Conservation (phyloP, 2,797 vertebrate genomes). For the Mormyrus proboscirostris region DNA sequence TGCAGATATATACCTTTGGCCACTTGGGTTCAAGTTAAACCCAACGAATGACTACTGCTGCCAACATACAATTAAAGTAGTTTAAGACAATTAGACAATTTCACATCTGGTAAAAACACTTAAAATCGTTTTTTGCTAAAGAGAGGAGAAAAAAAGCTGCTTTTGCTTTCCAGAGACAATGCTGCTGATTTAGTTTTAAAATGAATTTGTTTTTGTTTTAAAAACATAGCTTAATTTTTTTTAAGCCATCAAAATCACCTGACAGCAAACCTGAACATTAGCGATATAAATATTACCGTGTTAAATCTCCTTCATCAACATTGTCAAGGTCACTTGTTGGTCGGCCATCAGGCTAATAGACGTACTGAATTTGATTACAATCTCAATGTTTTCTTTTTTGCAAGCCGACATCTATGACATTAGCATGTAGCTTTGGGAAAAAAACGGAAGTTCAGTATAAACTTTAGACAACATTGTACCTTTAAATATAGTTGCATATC, state of each 20-base stretch:
- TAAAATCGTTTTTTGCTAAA: constrained; percentile 43
- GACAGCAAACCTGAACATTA: constrained; percentile 42
- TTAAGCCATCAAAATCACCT: constrained; percentile 16
- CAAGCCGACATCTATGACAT: background rate
- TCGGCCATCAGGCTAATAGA: constrained; percentile 29
- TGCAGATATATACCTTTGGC: constrained; percentile 49
- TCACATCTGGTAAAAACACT: constrained; percentile 38
- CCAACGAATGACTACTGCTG: constrained; percentile 52
- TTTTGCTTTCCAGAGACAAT: constrained; percentile 43
- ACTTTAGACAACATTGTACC: background rate
- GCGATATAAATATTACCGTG: constrained; percentile 49
- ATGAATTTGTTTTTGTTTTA: constrained; percentile 33
- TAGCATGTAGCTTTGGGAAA: background rate
- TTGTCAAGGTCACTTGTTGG: constrained; percentile 43
- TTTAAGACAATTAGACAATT: constrained; percentile 48
- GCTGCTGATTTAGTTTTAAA: constrained; percentile 57
- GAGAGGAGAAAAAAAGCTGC: constrained; percentile 41
- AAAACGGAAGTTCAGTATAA: background rate
- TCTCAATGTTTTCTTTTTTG: background rate
- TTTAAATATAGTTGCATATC: background rate
- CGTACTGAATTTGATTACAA: constrained; percentile 25
- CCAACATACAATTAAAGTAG: constrained; percentile 48
- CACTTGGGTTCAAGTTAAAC: constrained; percentile 54
- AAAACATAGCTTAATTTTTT: constrained; percentile 11
- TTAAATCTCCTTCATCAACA: constrained; percentile 41